Conservation (phyloP, 53 echinoderm and acorn worm species). For the Patiria pectinifera region DNA sequence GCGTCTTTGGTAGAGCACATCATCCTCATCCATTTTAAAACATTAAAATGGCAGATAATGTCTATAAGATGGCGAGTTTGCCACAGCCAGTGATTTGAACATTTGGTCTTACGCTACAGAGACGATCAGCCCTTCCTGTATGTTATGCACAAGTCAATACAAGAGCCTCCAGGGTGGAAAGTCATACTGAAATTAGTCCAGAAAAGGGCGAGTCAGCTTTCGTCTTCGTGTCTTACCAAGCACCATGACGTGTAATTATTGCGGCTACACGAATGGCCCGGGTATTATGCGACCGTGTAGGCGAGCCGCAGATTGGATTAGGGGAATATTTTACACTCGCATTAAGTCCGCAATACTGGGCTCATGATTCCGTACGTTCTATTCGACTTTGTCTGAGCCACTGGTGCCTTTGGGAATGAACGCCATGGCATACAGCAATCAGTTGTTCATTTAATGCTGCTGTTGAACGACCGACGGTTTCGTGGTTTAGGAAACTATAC, state of each 20-base stretch:
- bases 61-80: not conserved
- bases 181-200: conserved; percentile 34
- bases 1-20: not conserved
- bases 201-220: not conserved
- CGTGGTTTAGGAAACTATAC: not conserved
- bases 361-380: not conserved
- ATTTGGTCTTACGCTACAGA: not conserved
- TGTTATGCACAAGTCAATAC: conserved; percentile 44
- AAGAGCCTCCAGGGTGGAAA: conserved; percentile 30
- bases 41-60: not conserved
- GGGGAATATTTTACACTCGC: not conserved
- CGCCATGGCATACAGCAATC: not conserved
- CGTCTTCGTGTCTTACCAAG: not conserved
- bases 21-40: not conserved
- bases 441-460: not conserved
- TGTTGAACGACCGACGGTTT: not conserved
- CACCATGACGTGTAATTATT: conserved; percentile 15
- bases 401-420: not conserved
- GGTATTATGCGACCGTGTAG: not conserved
- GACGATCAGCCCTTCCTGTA: not conserved
- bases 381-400: not conserved
- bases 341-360: not conserved
- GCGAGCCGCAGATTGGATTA: conserved; percentile 3
- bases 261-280: conserved; percentile 32
- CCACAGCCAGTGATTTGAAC: not conserved